Evolutionary conservation across 2,888 invertebrate species (phyloP).

Genomic region (Hipparchia semele): DNA sequence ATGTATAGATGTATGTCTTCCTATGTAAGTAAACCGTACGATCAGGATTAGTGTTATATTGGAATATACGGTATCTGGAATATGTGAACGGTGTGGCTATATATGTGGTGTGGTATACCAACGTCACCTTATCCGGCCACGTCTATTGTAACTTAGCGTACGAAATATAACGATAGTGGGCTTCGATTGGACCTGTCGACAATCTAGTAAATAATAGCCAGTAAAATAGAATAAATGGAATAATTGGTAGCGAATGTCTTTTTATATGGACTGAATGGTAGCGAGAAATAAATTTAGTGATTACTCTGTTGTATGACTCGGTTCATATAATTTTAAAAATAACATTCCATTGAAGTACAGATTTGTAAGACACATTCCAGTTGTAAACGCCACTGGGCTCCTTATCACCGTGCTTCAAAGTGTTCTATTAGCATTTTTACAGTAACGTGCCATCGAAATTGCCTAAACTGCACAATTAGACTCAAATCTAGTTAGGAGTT

Average conservation of each 20-base stretch:
- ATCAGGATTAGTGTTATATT: constrained; percentile 61
- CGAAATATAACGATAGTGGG: constrained; percentile 54
- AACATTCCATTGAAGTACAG: constrained; percentile 36
- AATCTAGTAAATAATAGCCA: constrained; percentile 55
- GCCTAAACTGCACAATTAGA: constrained; percentile 77
- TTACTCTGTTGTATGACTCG: constrained; percentile 24
- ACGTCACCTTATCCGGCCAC: constrained; percentile 72
- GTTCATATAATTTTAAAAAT: constrained; percentile 28
- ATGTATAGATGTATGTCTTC: constrained; percentile 79
- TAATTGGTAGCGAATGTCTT: constrained; percentile 62
- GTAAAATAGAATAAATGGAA: constrained; percentile 58
- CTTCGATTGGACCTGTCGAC: constrained; percentile 60
- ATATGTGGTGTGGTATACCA: constrained; percentile 53
- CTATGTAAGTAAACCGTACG: constrained; percentile 75
- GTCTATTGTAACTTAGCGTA: constrained; percentile 63
- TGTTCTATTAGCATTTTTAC: constrained; percentile 38
- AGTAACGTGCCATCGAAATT: constrained; percentile 34
- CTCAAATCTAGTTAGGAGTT: constrained; percentile 76
- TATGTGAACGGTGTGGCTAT: constrained; percentile 56
- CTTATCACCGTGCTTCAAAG: constrained; percentile 29
- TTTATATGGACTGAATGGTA: constrained; percentile 67
- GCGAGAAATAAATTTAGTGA: constrained; percentile 54
- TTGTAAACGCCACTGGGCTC: constrained; percentile 19
- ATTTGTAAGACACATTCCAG: constrained; percentile 32
- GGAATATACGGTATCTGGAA: constrained; percentile 53